Conservation (phyloP, 2,888 invertebrate species). For the Theodoxus fluviatilis region DNA sequence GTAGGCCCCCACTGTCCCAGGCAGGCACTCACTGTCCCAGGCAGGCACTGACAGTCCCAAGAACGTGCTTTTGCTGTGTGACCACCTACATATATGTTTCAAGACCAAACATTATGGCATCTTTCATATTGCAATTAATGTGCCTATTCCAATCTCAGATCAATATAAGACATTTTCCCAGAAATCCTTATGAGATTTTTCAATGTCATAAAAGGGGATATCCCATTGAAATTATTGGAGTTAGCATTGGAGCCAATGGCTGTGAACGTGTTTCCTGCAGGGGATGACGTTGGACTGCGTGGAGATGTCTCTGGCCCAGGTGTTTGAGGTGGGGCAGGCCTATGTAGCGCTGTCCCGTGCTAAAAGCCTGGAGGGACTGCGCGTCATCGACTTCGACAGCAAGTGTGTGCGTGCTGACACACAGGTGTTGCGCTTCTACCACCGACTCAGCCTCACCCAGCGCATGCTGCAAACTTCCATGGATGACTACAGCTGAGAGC, state of each 20-base stretch:
- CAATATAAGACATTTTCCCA: no score
- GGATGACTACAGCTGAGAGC: conserved; percentile 32
- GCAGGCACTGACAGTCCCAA: no score
- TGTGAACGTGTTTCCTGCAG: conserved; percentile 68
- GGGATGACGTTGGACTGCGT: conserved; percentile 94
- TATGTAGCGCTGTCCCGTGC: conserved; percentile 95
- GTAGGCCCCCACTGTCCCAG: no score
- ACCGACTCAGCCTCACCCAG: conserved; percentile 45
- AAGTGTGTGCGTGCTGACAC: conserved; percentile 89
- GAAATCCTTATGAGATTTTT: no score
- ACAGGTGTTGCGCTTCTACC: conserved; percentile 82
- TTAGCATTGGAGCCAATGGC: background rate
- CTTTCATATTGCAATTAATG: no score
- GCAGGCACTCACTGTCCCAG: no score
- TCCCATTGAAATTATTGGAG: background rate
- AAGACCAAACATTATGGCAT: no score
- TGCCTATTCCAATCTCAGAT: no score
- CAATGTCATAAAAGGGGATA: no score
- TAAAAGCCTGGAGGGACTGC: conserved; percentile 82
- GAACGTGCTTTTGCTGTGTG: no score
- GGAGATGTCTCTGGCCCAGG: conserved; percentile 88
- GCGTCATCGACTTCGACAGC: conserved; percentile 85
- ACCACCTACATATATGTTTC: no score
- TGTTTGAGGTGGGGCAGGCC: conserved; percentile 95
- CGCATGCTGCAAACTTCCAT: conserved; percentile 42